Base-by-base conservation (phyloP, 2,888 invertebrate species). In the Drosophila barbarae region DNA sequence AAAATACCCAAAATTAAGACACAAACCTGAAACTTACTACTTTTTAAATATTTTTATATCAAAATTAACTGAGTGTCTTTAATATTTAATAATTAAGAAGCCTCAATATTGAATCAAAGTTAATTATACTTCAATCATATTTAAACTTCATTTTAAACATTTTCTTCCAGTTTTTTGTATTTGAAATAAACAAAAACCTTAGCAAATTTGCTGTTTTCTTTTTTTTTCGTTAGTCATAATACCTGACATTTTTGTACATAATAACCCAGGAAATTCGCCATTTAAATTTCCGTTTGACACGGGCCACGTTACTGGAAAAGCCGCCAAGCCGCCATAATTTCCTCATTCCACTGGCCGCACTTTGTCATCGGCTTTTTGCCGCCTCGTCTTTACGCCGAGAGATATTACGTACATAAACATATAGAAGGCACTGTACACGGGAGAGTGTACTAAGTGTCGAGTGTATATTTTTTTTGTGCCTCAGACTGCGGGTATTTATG, bases 211-310 rank as follows among this genome's bases (percentile, higher is more conserved):
- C 9, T 30, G 30, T 5, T n/a, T 10, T 3, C 4, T 1, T 23
- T 10, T 10, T 15, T 15, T 28, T 28, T 15, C 15, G 9, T 12
- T 7, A 7, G 12, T 18, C 30, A 13, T 47, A 47, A 47, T 47
- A 21, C 46, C 46, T 32, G 21, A 21, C 30, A 21, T 47, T 34
- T 28, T 15, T 38, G n/a, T 23, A 35, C n/a, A 34, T 50, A 36
- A 49, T 49, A 49, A 34, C 34, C 28, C 50, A 12, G 56, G 56
- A 56, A 38, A 32, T 32, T 21, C 55, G 12, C 28, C 21, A 61
- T 51, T 61, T 51, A 42, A 61, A 61, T 61, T 61, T 52, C 66
- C 21, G 41, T 65, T 65, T 50, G 61, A 58, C 55, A 36, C 28
- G 55, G 55, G 10, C 28, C 12, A 18, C 30, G 13, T 47, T 47